Evolutionary conservation across 53 echinoderm and acorn worm genomes (phyloP).

Genomic region (Echinometra lucunter): DNA sequence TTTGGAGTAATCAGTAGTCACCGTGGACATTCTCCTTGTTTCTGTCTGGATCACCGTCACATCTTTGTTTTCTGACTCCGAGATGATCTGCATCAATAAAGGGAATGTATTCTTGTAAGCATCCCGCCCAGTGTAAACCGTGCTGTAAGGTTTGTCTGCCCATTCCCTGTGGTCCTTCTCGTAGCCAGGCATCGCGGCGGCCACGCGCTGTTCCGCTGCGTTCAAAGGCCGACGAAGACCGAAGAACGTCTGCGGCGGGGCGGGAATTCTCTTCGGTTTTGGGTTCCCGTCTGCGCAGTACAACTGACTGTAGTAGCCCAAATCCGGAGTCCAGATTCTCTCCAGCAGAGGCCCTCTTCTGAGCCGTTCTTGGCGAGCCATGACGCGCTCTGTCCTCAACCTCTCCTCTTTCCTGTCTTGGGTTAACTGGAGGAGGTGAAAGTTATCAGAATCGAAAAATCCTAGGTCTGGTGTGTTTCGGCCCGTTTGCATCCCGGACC

Average conservation of each 20-base stretch:
- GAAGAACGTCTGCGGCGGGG: conserved; percentile 41
- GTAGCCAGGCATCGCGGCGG: conserved; percentile 35
- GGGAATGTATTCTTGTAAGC: conserved; percentile 84
- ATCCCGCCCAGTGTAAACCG: conserved; percentile 68
- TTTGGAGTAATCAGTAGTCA: conserved; percentile 83
- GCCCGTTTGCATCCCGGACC: conserved; percentile 60
- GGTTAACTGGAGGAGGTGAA: conserved; percentile 69
- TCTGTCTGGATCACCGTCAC: conserved; percentile 83
- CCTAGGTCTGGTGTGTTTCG: conserved; percentile 68
- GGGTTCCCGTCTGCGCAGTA: conserved; percentile 12
- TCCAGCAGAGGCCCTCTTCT: neutral
- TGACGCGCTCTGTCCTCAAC: neutral
- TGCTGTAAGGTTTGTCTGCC: conserved; percentile 91
- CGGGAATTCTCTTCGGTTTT: neutral
- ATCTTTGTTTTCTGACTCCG: conserved; percentile 91
- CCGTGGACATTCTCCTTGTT: conserved; percentile 87
- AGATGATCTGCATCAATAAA: conserved; percentile 79
- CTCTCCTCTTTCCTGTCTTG: conserved; percentile 59
- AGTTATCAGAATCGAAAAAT: conserved; percentile 81
- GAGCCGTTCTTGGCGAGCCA: neutral
- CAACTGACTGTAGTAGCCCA: conserved; percentile 10
- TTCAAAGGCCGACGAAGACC: conserved; percentile 81
- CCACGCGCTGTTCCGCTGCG: conserved; percentile 48
- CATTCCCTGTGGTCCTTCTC: conserved; percentile 80
- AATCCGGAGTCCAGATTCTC: neutral